Percentiles rank a stretch among this genome's conserved stretches.
Conservation (phyloP, 2,888 invertebrate genomes). For the Lamproptera curius region DNA sequence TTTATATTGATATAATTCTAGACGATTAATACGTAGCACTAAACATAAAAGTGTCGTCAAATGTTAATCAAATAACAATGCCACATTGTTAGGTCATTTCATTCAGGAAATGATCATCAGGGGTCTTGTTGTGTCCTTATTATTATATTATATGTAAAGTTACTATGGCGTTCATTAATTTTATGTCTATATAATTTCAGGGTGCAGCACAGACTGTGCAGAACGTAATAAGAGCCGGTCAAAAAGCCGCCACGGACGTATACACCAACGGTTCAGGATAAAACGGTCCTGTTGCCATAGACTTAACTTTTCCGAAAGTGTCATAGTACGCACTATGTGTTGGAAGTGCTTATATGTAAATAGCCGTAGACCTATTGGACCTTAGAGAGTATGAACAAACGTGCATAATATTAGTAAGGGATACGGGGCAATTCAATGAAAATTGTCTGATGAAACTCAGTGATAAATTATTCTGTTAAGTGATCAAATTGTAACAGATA, state of each 20-base stretch:
- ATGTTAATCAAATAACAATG: no score
- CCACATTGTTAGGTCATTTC: no score
- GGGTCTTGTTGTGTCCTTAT: no score
- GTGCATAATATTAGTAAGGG: conserved; percentile 1
- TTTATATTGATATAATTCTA: no score
- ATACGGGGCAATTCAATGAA: neutral
- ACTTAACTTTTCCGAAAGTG: conserved; percentile 69
- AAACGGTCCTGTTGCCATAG: conserved; percentile 45
- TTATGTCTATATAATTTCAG: conserved; percentile 72
- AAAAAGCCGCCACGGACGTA: conserved; percentile 68
- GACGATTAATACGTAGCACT: no score
- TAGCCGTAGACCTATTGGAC: conserved; percentile 33
- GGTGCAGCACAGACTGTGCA: conserved; percentile 86
- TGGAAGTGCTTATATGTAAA: conserved; percentile 66
- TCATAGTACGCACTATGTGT: conserved; percentile 74
- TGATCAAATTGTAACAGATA: neutral
- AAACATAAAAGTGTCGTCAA: no score
- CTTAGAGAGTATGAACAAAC: conserved; percentile 30
- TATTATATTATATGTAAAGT: no score
- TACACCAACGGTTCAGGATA: conserved; percentile 68
- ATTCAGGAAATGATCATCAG: no score
- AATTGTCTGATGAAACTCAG: no score
- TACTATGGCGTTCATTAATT: no score
- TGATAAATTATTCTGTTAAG: no score
- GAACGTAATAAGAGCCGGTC: conserved; percentile 79